Evolutionary conservation across 2,888 invertebrate genomes (phyloP), one percentile per base, ranked within the genome.

Genomic region (Drosophila gaucha): DNA sequence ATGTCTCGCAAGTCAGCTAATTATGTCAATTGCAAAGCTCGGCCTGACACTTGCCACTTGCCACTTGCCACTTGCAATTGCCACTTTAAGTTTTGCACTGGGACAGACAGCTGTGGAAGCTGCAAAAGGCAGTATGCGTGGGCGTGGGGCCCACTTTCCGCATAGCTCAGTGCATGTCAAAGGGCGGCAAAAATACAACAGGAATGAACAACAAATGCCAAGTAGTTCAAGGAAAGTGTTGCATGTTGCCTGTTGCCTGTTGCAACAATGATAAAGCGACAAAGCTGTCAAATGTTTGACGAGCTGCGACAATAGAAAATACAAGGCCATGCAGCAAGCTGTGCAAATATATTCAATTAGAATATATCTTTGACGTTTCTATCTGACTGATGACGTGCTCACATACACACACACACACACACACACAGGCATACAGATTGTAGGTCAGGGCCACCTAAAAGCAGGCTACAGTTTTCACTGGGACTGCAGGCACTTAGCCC

Each of bases 21-120:
- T 80, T 80, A 80, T 72, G 78, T 83, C 84, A 80, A 75, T 80
- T 83, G 84, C 62, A 50, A 51, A 72, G 64, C 77, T 58, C 59
- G 49, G 64, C 56, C 64, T 58, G 76, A 52, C 78, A 70, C 74
- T 75, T 68, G 67, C 59, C 68, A 41, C 41, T 24, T 63, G 63
- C 60, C 57, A 73, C 12, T 28, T 24, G 44, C 30, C 41, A 24
- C 41, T 68, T 76, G 80, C 59, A 59, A 58, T 46, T 31, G 20
- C n/a, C 41, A 31, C 30, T 46, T 31, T 30, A 57, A 76, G 59
- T 66, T 66, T 63, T 12, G 46, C 46, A 67, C 50, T 38, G 56
- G 12, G 18, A 6, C 36, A 55, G 55, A 18, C 44, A 46, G 18
- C 30, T 28, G 36, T 16, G 6, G 30, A 41, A 28, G 44, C 36